Evolutionary conservation across 2,113 vertebrate genomes (phyloP), one percentile per base, ranked within the genome.

Genomic region (Melanerpes aurifrons): DNA sequence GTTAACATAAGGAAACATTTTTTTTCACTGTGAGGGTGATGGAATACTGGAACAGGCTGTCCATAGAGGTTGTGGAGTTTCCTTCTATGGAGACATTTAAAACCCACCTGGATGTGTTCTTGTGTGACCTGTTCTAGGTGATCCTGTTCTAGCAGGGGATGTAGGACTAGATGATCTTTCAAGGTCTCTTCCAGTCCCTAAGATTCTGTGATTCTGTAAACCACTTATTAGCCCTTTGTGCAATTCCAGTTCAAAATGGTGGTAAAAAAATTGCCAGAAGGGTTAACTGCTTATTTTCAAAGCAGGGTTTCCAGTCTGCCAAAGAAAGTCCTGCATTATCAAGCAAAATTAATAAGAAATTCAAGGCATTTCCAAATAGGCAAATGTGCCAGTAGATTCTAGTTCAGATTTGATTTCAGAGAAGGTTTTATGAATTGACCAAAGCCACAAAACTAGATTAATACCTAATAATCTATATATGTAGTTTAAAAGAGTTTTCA

Each of bases 401-500:
- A 25, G 48, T 78, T 96, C 79, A 61, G 53, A 13, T 77, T 79
- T 85, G 15, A 86, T 84, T 92, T 83, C 58, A 81, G 77, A 74
- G 29, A 35, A 63, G 24, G 29, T 64, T 82, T 92, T 80, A 58
- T 76, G 58, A 89, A 75, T 77, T 78, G 64, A 82, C 56, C 31
- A 56, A 76, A 82, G 31, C 47, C 64, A 75, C 40, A 47, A 48
- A 78, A 78, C 92, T 77, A 82, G 67, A 11, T 82, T 91, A 79
- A 92, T 71, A 81, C 20, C 70, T 96, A 68, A 92, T 64, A 81
- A 80, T 87, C 82, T 73, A 69, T 89, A 79, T 63, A 29, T 58
- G 35, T 74, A 72, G 61, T 89, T 71, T 94, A 87, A 93, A 81
- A 62, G 25, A 93, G 20, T 28, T 81, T 91, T 96, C 82, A 80